Base-by-base conservation (phyloP, 2,888 invertebrate species). In the Enchytraeus crypticus region DNA sequence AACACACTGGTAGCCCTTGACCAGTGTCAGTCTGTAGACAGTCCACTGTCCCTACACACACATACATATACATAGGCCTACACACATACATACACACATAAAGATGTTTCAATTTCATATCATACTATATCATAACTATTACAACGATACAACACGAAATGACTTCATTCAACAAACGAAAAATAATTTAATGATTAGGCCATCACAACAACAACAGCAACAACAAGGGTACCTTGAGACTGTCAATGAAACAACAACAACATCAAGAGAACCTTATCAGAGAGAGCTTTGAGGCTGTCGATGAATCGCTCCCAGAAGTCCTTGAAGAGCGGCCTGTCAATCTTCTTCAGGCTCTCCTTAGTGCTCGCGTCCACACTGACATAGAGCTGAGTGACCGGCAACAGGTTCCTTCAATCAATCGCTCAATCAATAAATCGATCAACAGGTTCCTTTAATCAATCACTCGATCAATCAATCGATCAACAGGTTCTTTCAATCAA, bases 321-420 rank as follows among this genome's bases (percentile, higher is more conserved):
- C 62, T 75, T 74, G 71, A 84, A 84, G 34, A 84, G 72, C 2
- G 84, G 84, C 2, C 84, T 74, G 69, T 84, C 84, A 60, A 84
- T 83, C 72, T 82, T 82, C 71, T 84, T 83, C 61, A 84, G 72
- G 63, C 81, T 81, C 8, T 83, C 82, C 71, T 83, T 83, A 21
- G 82, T 82, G 61, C 81, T 80, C 8, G 84, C 84, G 72, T 84
- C 84, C 3, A 84, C 83, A 71, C 83, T 84, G 2, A 84, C 84
- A 71, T 84, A 80, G 46, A 84, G 72, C 72, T 84, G 84, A 2
- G 84, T 84, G 2, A 84, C 83, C 4, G 84, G 84, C 45, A 74
- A 71, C 64, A 82, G 69, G 43, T 74, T 72, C 61, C 79, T 79
- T 65, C 18, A 43, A n/a, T 23, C 38, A 33, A 3, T 14, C 32